Evolutionary conservation across 2,888 invertebrate genomes (phyloP).

Genomic region (Pseudococcus longispinus): DNA sequence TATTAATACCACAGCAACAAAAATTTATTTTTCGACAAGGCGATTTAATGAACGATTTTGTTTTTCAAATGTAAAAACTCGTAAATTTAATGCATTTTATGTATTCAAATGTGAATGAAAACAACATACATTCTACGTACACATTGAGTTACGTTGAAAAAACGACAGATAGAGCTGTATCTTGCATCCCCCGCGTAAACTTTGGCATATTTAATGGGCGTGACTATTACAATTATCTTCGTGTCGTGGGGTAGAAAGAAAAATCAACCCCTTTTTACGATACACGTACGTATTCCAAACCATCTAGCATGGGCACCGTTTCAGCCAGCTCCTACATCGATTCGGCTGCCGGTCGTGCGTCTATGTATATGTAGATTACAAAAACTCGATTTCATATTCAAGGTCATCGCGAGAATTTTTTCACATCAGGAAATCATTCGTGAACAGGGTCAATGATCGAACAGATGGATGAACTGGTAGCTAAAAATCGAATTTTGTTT

Average conservation of each 20-base stretch:
- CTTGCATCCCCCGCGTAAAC: background rate
- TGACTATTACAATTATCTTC: conserved; percentile 39
- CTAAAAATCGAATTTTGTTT: background rate
- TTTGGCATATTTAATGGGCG: conserved; percentile 32
- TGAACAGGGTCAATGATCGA: conserved; percentile 32
- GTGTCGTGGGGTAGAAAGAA: background rate
- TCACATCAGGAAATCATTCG: background rate
- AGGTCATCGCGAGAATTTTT: conserved; percentile 29
- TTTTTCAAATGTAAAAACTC: background rate
- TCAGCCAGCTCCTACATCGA: background rate
- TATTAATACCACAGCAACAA: background rate
- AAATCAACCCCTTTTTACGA: conserved; percentile 27
- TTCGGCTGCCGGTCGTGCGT: background rate
- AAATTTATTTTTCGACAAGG: background rate
- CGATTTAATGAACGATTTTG: background rate
- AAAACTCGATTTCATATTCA: conserved; percentile 30
- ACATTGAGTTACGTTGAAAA: background rate
- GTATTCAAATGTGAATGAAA: conserved; percentile 1
- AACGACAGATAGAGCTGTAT: conserved; percentile 19
- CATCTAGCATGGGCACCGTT: background rate
- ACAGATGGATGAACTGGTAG: background rate
- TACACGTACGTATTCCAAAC: background rate
- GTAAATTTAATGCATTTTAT: too few species aligned
- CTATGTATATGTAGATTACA: background rate
- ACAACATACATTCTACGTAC: background rate